Conservation (phyloP, 1,140 invertebrate genomes). For the Apis cerana region DNA sequence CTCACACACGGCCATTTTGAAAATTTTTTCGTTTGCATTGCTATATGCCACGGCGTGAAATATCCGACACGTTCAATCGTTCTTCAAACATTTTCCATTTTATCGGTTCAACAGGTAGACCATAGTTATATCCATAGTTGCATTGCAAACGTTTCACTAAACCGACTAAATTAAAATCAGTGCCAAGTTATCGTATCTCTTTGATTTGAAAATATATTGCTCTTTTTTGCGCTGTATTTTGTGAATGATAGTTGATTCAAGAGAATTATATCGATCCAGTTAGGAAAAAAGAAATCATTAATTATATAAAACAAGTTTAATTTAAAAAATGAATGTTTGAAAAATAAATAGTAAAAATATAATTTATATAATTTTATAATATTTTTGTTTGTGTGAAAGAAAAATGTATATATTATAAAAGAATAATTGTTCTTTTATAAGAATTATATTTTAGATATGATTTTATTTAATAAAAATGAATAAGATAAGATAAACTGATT, state of each 20-base stretch:
- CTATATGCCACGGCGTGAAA: background rate
- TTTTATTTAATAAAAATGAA: no score
- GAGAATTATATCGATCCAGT: background rate
- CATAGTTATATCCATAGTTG: conserved; percentile 12
- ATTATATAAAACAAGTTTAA: background rate
- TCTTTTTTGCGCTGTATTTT: background rate
- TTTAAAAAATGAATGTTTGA: background rate
- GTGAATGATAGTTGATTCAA: background rate
- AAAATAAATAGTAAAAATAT: background rate
- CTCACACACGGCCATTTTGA: background rate
- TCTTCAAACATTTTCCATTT: conserved; percentile 43
- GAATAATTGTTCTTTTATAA: background rate
- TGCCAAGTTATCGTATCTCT: background rate
- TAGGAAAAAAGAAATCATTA: background rate
- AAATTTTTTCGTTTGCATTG: background rate
- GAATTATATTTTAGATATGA: no score
- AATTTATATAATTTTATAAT: background rate
- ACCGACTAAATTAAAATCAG: conserved; percentile 21
- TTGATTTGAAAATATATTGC: background rate
- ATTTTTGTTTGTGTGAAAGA: background rate
- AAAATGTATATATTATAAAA: background rate
- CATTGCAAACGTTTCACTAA: conserved; percentile 36
- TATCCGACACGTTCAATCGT: conserved; percentile 16
- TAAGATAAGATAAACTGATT: no score
- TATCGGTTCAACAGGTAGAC: conserved; percentile 62